Conservation (phyloP, 2,113 vertebrate genomes). For the Gobius niger region DNA sequence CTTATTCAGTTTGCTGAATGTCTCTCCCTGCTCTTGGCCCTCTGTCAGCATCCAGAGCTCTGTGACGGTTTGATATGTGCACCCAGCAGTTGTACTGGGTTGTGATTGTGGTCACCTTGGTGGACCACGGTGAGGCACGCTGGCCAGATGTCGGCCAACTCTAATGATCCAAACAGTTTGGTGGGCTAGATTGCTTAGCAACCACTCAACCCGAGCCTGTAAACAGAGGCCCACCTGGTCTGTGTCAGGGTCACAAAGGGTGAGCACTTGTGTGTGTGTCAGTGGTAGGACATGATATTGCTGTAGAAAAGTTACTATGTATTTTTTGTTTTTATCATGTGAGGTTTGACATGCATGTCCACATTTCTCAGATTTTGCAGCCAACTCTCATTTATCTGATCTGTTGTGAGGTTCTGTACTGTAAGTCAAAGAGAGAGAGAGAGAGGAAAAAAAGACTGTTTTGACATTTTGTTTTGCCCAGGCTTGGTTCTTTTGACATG, state of each 20-base stretch:
- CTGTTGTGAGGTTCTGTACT: slow-evolving; percentile 46
- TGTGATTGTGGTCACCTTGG: slow-evolving; percentile 59
- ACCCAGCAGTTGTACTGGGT: slow-evolving; percentile 38
- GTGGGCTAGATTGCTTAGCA: slow-evolving; percentile 72
- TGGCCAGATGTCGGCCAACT: slow-evolving; percentile 73
- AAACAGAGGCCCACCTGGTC: slow-evolving; percentile 68
- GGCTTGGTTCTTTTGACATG: slow-evolving; percentile 66
- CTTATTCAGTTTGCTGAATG: not conserved
- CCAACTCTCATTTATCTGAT: slow-evolving; percentile 29
- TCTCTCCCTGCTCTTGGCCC: slow-evolving; percentile 12
- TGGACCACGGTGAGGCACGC: slow-evolving; percentile 40
- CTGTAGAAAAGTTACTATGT: slow-evolving; percentile 34
- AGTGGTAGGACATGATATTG: slow-evolving; percentile 35
- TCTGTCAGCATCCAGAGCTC: slow-evolving; percentile 11
- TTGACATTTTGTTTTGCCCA: slow-evolving; percentile 65
- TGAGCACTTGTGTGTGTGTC: slow-evolving; percentile 53
- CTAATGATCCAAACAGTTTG: slow-evolving; percentile 73
- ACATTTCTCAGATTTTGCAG: slow-evolving; percentile 25
- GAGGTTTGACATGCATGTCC: slow-evolving; percentile 1
- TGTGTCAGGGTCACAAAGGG: slow-evolving; percentile 62
- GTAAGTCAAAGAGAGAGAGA: slow-evolving; percentile 41
- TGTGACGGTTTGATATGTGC: slow-evolving; percentile 50
- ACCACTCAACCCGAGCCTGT: slow-evolving; percentile 69
- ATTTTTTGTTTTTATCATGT: slow-evolving; percentile 21
- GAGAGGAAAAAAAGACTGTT: slow-evolving; percentile 43